Percentiles rank a stretch among this genome's conserved stretches.
Evolutionary conservation across 2,113 vertebrate species (phyloP).

Genomic region (Chroicocephalus ridibundus): DNA sequence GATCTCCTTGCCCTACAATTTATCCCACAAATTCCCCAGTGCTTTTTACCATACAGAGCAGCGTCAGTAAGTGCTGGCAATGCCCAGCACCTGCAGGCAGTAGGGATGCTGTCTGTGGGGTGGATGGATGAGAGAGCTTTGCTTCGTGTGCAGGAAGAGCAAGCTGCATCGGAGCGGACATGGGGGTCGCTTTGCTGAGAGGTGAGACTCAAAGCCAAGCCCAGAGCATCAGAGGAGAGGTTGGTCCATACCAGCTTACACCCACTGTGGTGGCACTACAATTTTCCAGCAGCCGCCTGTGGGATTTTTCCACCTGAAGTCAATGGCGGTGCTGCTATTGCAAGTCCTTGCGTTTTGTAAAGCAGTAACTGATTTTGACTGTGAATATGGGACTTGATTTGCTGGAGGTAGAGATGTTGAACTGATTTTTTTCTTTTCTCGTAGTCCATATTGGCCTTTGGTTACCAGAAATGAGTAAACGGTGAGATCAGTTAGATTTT

Average conservation of each 20-base stretch:
- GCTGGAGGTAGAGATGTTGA: neutral
- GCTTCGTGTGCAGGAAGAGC: rapidly evolving
- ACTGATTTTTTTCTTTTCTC: neutral
- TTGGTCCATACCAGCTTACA: neutral
- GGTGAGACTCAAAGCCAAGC: neutral
- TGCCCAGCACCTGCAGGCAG: neutral
- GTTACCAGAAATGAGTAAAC: neutral
- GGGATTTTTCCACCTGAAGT: neutral
- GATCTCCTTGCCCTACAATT: neutral
- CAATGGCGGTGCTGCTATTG: neutral
- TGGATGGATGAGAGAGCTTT: neutral
- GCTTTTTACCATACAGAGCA: neutral
- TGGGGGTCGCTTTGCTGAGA: rapidly evolving
- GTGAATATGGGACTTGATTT: neutral
- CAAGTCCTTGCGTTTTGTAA: neutral
- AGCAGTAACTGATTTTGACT: neutral
- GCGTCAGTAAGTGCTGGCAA: neutral
- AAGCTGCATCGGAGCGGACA: rapidly evolving
- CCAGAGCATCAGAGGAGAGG: neutral
- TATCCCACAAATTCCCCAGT: neutral
- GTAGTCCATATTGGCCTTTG: neutral
- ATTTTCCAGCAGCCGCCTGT: neutral
- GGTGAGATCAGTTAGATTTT: neutral
- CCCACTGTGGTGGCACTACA: neutral
- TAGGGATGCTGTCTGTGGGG: neutral